Percentiles rank a stretch among this genome's conserved stretches.
Evolutionary conservation across 2,888 invertebrate genomes (phyloP).

Genomic region (Miltochrista miniata): DNA sequence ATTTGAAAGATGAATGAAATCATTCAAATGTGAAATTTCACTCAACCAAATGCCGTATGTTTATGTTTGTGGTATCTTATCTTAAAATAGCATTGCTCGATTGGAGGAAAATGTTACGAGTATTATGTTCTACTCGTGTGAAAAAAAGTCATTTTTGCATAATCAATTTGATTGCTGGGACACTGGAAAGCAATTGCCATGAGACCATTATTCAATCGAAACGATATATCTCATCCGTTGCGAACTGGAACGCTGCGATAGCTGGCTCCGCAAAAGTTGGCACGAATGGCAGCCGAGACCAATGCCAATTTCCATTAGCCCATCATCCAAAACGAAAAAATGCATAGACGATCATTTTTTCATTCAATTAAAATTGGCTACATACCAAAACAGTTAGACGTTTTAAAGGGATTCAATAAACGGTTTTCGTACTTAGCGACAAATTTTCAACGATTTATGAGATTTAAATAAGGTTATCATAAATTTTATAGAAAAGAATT

Average conservation of each 20-base stretch:
- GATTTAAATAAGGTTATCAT: not conserved
- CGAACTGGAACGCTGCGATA: conserved; percentile 78
- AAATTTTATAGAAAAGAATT: not conserved
- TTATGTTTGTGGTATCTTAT: conserved; percentile 36
- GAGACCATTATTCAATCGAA: conserved; percentile 80
- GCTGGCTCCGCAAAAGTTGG: conserved; percentile 82
- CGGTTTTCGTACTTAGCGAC: not conserved
- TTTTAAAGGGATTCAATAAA: conserved; percentile 33
- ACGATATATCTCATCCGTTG: conserved; percentile 75
- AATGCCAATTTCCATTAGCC: conserved; percentile 84
- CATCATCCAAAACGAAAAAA: conserved; percentile 83
- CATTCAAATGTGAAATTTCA: conserved; percentile 67
- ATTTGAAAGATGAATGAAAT: conserved; percentile 78
- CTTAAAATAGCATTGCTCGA: conserved; percentile 17
- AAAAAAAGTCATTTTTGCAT: conserved; percentile 47
- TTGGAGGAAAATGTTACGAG: conserved; percentile 6
- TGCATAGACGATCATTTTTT: conserved; percentile 82
- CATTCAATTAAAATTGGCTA: conserved; percentile 82
- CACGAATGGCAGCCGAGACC: conserved; percentile 74
- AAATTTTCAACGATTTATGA: not conserved
- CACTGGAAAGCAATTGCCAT: conserved; percentile 68
- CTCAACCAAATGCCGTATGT: conserved; percentile 48
- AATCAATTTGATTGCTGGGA: conserved; percentile 61
- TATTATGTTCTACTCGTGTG: not conserved
- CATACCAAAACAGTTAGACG: conserved; percentile 66